phyloP scores from a whole-genome alignment of 2,888 invertebrate genomes.

The Orthosia incerta region DNA sequence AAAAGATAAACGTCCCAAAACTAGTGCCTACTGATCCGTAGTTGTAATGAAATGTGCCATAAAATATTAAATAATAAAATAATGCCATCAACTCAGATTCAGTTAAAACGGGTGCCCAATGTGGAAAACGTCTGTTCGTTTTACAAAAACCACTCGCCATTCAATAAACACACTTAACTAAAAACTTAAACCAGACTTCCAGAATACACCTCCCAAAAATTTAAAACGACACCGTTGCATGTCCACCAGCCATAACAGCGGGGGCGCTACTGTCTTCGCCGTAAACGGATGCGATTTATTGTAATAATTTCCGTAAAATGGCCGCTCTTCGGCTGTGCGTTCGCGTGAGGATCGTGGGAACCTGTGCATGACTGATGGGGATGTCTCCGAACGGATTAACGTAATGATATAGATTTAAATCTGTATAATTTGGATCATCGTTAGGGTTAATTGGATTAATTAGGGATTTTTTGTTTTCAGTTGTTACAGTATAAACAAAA shows the following conservation, averaged over 20 bases:
- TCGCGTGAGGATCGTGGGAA: conserved; percentile 71
- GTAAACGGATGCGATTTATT: conserved; percentile 83
- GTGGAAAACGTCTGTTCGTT: too few species aligned
- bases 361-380: conserved; percentile 58
- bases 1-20: too few species aligned
- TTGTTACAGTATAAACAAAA: not conserved
- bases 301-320: conserved; percentile 83
- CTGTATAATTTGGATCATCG: conserved; percentile 8
- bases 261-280: conserved; percentile 78
- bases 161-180: not conserved
- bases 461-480: not conserved
- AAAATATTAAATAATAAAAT: too few species aligned
- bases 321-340: conserved; percentile 65
- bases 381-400: conserved; percentile 62
- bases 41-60: too few species aligned
- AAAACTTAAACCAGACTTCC: not conserved
- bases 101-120: too few species aligned
- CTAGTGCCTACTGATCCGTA: too few species aligned
- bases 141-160: too few species aligned
- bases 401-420: conserved; percentile 47
- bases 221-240: conserved; percentile 83
- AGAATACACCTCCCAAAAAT: conserved; percentile 65
- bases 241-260: conserved; percentile 76
- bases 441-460: conserved; percentile 30
- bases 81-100: too few species aligned